A percentile compares a stretch with the other conserved stretches of the same genome.
Conservation (phyloP, 2,888 invertebrate genomes). For the Diaphora mendica region DNA sequence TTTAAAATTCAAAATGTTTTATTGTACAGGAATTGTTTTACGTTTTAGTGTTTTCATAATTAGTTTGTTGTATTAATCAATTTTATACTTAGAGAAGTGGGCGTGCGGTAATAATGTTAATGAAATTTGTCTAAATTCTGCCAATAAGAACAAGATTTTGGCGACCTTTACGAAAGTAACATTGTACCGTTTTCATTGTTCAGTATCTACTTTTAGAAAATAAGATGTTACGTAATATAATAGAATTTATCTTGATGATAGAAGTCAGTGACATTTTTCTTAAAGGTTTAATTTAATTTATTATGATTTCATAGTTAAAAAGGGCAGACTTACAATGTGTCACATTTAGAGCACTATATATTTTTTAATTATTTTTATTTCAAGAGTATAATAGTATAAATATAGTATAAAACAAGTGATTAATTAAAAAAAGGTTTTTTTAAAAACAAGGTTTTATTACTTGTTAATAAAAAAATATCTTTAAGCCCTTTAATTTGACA, state of each 20-base stretch:
- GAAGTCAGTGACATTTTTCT: not conserved
- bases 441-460: too few species aligned
- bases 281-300: not conserved
- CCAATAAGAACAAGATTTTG: not conserved
- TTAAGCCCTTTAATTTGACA: too few species aligned
- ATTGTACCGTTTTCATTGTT: not conserved
- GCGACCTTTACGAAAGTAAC: not conserved
- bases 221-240: not conserved
- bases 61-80: not conserved
- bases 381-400: too few species aligned
- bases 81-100: not conserved
- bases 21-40: not conserved
- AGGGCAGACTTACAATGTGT: too few species aligned
- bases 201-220: not conserved
- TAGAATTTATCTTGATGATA: not conserved
- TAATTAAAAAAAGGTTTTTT: too few species aligned
- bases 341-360: not conserved
- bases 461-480: too few species aligned
- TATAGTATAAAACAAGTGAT: too few species aligned
- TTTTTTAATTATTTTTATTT: not conserved
- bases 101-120: not conserved
- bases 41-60: not conserved
- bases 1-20: conserved; percentile 8
- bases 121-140: not conserved
- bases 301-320: too few species aligned